Conservation (phyloP, 2,888 invertebrate genomes). For the Orchesellides sinensis region DNA sequence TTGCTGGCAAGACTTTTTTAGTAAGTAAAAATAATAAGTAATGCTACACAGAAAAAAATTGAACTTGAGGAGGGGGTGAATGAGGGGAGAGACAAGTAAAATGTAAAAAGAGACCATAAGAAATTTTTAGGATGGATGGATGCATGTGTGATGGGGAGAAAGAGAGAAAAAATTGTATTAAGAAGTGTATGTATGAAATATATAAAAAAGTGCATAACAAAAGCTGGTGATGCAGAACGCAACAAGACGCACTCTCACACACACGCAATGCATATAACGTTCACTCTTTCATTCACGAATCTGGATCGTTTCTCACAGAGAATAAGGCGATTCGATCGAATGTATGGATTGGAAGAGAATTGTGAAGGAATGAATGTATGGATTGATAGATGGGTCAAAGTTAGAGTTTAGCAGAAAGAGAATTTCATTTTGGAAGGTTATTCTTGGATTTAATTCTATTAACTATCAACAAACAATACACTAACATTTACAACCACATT, state of each 20-base stretch:
- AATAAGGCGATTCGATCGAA: not conserved
- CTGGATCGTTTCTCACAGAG: too few species aligned
- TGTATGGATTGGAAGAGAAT: not conserved
- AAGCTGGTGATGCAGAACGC: conserved; percentile 12
- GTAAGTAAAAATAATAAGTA: conserved; percentile 13
- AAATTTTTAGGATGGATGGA: conserved; percentile 4
- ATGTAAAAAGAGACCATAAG: too few species aligned
- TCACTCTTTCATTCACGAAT: not conserved
- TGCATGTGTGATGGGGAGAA: not conserved
- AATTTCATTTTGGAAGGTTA: too few species aligned
- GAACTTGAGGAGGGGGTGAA: conserved; percentile 13
- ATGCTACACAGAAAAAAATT: not conserved
- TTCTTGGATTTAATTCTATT: too few species aligned
- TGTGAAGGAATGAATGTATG: not conserved
- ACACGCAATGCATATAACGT: too few species aligned
- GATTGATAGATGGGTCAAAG: too few species aligned
- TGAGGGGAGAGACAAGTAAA: conserved; percentile 21
- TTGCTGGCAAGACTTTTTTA: too few species aligned
- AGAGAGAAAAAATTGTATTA: conserved; percentile 56
- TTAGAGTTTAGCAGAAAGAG: too few species aligned
- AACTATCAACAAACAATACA: too few species aligned
- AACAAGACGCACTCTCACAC: too few species aligned
- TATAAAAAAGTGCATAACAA: conserved; percentile 17
- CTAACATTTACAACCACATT: too few species aligned
- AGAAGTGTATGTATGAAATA: conserved; percentile 16